Evolutionary conservation across 1,140 invertebrate genomes (phyloP).

Genomic region (Caenorhabditis inopinata): DNA sequence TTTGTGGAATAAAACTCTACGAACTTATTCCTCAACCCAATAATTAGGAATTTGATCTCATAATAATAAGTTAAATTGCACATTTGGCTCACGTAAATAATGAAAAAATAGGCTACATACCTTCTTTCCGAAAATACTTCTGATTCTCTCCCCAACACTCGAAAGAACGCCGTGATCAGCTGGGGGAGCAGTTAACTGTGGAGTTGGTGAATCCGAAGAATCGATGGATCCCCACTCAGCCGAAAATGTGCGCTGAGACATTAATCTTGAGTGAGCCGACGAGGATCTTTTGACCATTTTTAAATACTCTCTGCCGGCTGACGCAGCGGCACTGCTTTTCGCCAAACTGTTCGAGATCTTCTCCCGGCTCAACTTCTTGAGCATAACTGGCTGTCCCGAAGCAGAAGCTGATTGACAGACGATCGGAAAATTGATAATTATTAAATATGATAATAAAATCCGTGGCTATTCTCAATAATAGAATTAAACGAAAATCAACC

Average conservation of each 20-base stretch:
- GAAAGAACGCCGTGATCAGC: not conserved
- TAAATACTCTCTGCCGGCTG: not conserved
- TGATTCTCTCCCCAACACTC: not conserved
- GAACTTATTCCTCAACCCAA: too few species aligned
- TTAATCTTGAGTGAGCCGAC: not conserved
- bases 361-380: slow-evolving; percentile 7
- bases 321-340: not conserved
- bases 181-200: not conserved
- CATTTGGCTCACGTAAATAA: too few species aligned
- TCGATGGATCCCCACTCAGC: not conserved
- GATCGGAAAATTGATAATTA: not conserved
- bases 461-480: not conserved
- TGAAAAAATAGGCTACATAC: not conserved
- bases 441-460: not conserved
- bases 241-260: not conserved
- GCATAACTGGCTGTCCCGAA: not conserved
- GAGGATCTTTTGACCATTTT: not conserved
- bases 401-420: not conserved
- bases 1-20: too few species aligned
- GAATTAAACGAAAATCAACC: not conserved
- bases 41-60: too few species aligned
- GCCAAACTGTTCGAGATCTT: slow-evolving; percentile 3
- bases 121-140: slow-evolving; percentile 17
- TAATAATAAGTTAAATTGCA: too few species aligned
- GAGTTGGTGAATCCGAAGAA: not conserved